A percentile compares a stretch with the other conserved stretches of the same genome.
Conservation (phyloP, 1,140 invertebrate species). For the Hestina assimilis region DNA sequence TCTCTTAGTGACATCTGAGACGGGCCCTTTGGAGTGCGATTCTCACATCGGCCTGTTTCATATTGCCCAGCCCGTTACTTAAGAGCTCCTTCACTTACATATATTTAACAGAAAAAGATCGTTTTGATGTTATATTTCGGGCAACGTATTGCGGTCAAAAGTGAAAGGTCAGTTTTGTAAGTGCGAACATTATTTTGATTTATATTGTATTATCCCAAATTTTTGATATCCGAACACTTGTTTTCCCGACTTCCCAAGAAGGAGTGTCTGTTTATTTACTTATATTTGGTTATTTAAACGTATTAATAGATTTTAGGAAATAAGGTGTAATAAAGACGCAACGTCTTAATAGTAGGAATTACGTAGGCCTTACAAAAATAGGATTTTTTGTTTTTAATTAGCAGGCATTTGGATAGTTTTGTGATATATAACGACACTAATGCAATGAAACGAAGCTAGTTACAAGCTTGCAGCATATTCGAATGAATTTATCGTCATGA, state of each 20-base stretch:
- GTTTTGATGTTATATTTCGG: conserved; percentile 53
- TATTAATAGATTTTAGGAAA: not conserved
- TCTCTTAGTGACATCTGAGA: conserved; percentile 73
- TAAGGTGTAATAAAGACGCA: too few species aligned
- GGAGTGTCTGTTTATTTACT: not conserved
- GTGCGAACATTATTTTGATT: conserved; percentile 8
- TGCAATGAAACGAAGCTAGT: too few species aligned
- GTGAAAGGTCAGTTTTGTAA: conserved; percentile 31
- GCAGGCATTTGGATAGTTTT: too few species aligned
- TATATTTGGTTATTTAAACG: not conserved
- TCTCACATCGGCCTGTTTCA: conserved; percentile 67
- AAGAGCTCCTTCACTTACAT: conserved; percentile 70
- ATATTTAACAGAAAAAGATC: conserved; percentile 71
- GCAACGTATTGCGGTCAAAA: conserved; percentile 29
- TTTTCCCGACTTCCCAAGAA: not conserved
- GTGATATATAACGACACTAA: too few species aligned
- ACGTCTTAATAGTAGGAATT: too few species aligned
- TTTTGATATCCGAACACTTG: too few species aligned
- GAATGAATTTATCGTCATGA: too few species aligned
- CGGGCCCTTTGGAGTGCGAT: conserved; percentile 68
- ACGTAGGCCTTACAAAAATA: too few species aligned
- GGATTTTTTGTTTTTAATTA: too few species aligned
- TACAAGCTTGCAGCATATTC: too few species aligned
- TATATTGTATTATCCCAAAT: too few species aligned
- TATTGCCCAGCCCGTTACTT: conserved; percentile 66